A percentile compares a stretch with the other conserved stretches of the same genome.
Conservation (phyloP, 2,888 invertebrate species). For the Cremastobaeus sp. region DNA sequence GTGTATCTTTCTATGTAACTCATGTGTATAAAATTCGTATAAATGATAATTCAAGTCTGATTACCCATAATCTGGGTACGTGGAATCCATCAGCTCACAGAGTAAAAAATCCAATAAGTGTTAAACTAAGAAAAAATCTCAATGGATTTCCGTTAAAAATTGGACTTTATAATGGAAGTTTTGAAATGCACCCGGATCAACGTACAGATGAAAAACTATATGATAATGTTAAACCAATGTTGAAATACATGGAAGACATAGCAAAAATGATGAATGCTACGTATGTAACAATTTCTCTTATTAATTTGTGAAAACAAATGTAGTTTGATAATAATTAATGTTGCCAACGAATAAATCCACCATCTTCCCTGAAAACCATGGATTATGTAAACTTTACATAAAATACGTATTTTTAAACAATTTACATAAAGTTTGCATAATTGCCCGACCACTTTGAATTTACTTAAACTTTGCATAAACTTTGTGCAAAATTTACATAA, state of each 20-base stretch:
- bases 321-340: too few relatives aligned
- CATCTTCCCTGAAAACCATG: too few relatives aligned
- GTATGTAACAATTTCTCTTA: too few relatives aligned
- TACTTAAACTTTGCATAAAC: too few relatives aligned
- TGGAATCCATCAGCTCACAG: slow-evolving; percentile 70
- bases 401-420: too few relatives aligned
- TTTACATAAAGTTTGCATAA: too few relatives aligned
- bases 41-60: slow-evolving; percentile 71
- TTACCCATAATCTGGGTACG: slow-evolving; percentile 69
- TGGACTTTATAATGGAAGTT: slow-evolving; percentile 79
- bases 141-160: slow-evolving; percentile 74
- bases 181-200: slow-evolving; percentile 76
- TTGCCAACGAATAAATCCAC: too few relatives aligned
- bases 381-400: too few relatives aligned
- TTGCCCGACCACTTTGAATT: too few relatives aligned
- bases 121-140: slow-evolving; percentile 72
- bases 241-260: slow-evolving; percentile 79
- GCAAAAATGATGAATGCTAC: slow-evolving; percentile 74
- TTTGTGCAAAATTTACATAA: too few relatives aligned
- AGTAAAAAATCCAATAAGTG: slow-evolving; percentile 65
- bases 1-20: slow-evolving; percentile 69
- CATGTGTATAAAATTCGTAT: slow-evolving; percentile 74
- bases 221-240: slow-evolving; percentile 77
- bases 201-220: slow-evolving; percentile 78
- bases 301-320: too few relatives aligned